phyloP scores from a whole-genome alignment of 2,797 vertebrate genomes.

The Eulemur coronatus region DNA sequence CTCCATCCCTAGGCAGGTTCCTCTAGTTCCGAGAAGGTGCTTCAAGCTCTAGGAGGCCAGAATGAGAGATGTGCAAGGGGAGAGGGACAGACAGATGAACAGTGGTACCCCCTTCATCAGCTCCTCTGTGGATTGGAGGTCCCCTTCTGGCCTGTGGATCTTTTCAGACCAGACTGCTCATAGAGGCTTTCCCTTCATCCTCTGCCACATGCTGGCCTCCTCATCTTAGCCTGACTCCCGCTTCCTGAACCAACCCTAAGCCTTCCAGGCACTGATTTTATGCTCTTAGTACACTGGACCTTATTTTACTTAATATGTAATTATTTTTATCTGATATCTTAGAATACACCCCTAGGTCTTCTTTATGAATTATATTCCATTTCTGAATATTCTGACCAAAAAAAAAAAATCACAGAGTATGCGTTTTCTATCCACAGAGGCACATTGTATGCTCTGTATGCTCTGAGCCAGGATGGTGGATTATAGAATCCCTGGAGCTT shows the following conservation, averaged over 20 bases:
- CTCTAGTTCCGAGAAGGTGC: not conserved
- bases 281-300: not conserved
- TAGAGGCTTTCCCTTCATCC: not conserved
- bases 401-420: not conserved
- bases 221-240: not conserved
- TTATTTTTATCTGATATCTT: not conserved
- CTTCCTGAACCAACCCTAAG: not conserved
- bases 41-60: not conserved
- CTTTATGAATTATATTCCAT: not conserved
- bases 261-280: not conserved
- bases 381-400: not conserved
- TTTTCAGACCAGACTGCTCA: not conserved
- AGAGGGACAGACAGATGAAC: rapidly evolving
- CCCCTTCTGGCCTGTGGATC: not conserved
- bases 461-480: not conserved
- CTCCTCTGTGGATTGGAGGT: not conserved
- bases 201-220: not conserved
- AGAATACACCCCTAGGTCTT: not conserved
- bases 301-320: not conserved
- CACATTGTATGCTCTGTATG: not conserved
- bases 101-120: not conserved
- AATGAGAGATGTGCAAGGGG: not conserved
- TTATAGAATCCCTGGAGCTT: not conserved
- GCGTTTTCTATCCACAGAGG: not conserved
- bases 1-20: not conserved